Evolutionary conservation across 2,888 invertebrate species (phyloP).

Genomic region (Mesorhabditis belari): DNA sequence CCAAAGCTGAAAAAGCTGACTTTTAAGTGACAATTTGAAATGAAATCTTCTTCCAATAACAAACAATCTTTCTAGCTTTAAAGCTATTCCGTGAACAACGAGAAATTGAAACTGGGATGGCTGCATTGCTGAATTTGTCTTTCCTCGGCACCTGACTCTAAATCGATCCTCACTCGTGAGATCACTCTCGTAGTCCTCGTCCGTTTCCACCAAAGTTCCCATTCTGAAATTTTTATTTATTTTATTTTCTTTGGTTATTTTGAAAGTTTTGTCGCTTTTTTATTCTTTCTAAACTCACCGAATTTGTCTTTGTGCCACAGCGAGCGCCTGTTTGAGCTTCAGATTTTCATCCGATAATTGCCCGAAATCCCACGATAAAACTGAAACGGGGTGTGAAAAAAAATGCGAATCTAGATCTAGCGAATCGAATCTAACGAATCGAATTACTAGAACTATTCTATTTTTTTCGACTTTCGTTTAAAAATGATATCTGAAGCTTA

Average conservation of each 20-base stretch:
- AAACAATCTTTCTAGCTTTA: no score
- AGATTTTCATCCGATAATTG: constrained; percentile 40
- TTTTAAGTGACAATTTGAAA: no score
- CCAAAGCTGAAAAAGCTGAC: no score
- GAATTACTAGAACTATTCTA: not conserved
- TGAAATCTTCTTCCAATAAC: no score
- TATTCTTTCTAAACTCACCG: not conserved
- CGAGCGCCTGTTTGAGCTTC: constrained; percentile 30
- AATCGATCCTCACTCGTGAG: constrained; percentile 23
- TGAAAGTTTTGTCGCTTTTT: constrained; percentile 6
- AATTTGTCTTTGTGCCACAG: constrained; percentile 1
- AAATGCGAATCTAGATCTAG: not conserved
- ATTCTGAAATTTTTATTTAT: constrained; percentile 20
- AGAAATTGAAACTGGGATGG: no score
- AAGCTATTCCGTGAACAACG: no score
- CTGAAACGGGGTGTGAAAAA: constrained; percentile 33
- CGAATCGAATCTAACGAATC: not conserved
- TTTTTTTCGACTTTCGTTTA: not conserved
- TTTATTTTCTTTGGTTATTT: no score
- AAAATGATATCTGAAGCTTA: no score
- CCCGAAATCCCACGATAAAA: constrained; percentile 46
- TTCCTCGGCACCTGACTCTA: constrained; percentile 8
- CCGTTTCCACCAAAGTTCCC: constrained; percentile 26
- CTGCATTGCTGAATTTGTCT: constrained; percentile 2
- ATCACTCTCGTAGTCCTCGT: constrained; percentile 40